These are phyloP conservation scores for Hypolimnas misippus DNA, from an alignment of 2,888 invertebrate species.

Conservation along the genomic window DNA sequence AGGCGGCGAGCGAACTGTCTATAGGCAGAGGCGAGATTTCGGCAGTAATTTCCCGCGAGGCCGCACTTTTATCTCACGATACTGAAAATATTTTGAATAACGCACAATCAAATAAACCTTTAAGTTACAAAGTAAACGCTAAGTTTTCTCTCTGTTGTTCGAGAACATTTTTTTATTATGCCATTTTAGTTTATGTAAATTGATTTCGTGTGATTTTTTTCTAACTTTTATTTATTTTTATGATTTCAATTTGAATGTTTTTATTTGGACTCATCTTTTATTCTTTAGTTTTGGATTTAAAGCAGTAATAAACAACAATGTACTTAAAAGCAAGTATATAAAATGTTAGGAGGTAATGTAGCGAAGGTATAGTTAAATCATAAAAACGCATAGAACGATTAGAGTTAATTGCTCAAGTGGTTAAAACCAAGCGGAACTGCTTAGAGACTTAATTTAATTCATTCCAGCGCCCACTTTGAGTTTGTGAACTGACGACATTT, in stretches of 20 bases:
- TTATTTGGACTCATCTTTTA: too few relatives aligned
- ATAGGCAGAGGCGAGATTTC: constrained; percentile 75
- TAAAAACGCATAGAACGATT: too few relatives aligned
- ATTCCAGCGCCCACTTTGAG: too few relatives aligned
- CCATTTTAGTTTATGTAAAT: neutral
- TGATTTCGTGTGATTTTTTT: neutral
- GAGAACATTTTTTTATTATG: neutral
- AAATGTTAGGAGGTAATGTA: too few relatives aligned
- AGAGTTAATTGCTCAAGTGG: too few relatives aligned
- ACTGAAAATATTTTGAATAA: constrained; percentile 63
- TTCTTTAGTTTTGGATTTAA: too few relatives aligned
- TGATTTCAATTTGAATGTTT: neutral
- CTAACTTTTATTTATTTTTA: neutral
- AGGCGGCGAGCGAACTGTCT: constrained; percentile 73
- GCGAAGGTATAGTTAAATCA: too few relatives aligned
- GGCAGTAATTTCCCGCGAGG: constrained; percentile 81
- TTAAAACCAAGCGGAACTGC: too few relatives aligned
- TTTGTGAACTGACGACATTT: too few relatives aligned
- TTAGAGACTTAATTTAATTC: too few relatives aligned
- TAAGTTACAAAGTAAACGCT: constrained; percentile 6
- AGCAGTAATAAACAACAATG: too few relatives aligned
- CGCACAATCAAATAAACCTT: constrained; percentile 23
- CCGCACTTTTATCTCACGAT: constrained; percentile 73
- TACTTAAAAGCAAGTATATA: too few relatives aligned
- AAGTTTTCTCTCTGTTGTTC: neutral